phyloP scores from a whole-genome alignment of 92 coral and sea anemone genomes.

The Muricea muricata region DNA sequence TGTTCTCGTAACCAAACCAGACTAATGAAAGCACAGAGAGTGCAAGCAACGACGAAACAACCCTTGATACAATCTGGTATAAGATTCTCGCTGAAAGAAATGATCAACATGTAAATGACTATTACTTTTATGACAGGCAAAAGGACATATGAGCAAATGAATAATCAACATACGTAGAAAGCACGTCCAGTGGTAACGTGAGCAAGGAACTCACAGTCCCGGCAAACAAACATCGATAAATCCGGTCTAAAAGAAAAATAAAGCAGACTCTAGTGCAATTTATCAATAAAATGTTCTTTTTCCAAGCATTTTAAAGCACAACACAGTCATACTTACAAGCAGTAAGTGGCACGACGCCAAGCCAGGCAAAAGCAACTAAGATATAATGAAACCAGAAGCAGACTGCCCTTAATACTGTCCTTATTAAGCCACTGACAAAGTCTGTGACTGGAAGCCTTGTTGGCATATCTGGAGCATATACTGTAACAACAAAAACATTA shows the following conservation, averaged over 20 bases:
- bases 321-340: slow-evolving; percentile 77
- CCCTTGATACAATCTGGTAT: slow-evolving; percentile 93
- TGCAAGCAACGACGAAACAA: slow-evolving; percentile 99
- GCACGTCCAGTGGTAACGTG: slow-evolving; percentile 94
- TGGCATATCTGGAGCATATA: slow-evolving; percentile 97
- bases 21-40: slow-evolving; percentile 96
- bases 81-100: slow-evolving; percentile 79
- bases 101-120: no score
- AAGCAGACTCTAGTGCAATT: background rate
- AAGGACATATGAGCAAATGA: no score
- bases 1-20: slow-evolving; percentile 97
- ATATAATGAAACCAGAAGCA: slow-evolving; percentile 96
- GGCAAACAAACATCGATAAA: slow-evolving; percentile 93
- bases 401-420: slow-evolving; percentile 85
- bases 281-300: no score
- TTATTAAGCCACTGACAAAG: slow-evolving; percentile 85
- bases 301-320: no score
- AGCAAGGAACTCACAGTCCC: slow-evolving; percentile 95
- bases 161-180: slow-evolving; percentile 80
- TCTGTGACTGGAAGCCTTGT: slow-evolving; percentile 91
- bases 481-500: slow-evolving; percentile 29
- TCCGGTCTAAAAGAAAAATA: slow-evolving; percentile 75
- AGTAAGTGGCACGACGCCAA: slow-evolving; percentile 98
- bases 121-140: background rate
- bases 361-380: slow-evolving; percentile 97